Evolutionary conservation across 2,797 vertebrate species (phyloP), one percentile per base, ranked within the genome.

Genomic region (Silurus lanzhouensis): DNA sequence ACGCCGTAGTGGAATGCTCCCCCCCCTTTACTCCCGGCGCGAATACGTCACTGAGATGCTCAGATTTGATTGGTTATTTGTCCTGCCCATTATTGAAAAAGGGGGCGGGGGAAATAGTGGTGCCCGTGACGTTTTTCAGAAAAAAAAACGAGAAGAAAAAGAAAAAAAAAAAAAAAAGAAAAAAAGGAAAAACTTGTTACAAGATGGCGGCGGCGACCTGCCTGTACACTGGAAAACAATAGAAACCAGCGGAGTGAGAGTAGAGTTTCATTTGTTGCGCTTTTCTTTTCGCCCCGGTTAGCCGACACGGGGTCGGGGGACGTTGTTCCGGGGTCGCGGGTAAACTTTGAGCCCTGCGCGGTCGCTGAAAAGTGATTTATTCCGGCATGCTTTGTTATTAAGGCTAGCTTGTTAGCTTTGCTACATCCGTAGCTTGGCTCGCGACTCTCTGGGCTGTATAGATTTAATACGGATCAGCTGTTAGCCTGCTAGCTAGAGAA

Each of bases 221-320:
- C 89, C 86, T 87, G 93, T 93, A 89, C 91, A 90, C 90, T 94
- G 94, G 93, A 95, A 93, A 94, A 96, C 95, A 96, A 96, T 95
- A 96, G 95, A 94, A 90, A 81, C 89, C 89, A 90, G 89, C 90
- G 57, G 84, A 87, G 85, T 89, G 84, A 89, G 88, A 89, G 87
- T 81, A 64, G 82, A 90, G 87, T 89, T 89, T 75, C 80, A 81
- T 85, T 48, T 20, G 48, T 64, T 31, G 71, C 85, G 17, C 76
- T 83, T 68, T 83, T 76, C 48, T 77, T 84, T 81, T 81, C 27
- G 68, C n/a, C 57, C 9, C 38, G 52, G 79, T 66, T 14, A 5
- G 25, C 70, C 6, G 68, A 48, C 83, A 83, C 79, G 67, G 22
- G 44, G 48, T 75, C 86, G 71, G 52, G 74, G 85, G 44, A 86